phyloP scores from a whole-genome alignment of 2,113 vertebrate species.

The Caloenas nicobarica region DNA sequence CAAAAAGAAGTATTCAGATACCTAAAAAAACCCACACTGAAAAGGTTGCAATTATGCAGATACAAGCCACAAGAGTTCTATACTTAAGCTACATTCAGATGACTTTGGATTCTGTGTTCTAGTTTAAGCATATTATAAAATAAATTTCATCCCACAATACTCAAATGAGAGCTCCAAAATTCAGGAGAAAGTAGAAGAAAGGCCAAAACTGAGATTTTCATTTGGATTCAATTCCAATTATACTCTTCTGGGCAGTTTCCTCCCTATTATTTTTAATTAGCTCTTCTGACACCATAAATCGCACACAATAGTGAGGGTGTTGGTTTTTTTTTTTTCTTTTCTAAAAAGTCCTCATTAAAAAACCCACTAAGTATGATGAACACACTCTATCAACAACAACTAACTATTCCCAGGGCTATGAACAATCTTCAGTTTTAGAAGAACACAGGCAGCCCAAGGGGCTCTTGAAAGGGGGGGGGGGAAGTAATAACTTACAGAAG shows the following conservation, averaged over 20 bases:
- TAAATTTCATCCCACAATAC: neutral
- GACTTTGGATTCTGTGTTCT: neutral
- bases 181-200: neutral
- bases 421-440: neutral
- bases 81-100: neutral
- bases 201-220: neutral
- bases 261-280: constrained; percentile 52
- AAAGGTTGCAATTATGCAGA: neutral
- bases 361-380: neutral
- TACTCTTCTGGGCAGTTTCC: neutral
- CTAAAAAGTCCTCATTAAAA: neutral
- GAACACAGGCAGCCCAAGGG: neutral
- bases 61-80: neutral
- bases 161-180: neutral
- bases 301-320: neutral
- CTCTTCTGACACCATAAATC: constrained; percentile 13
- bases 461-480: no score
- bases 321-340: neutral
- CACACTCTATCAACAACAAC: neutral
- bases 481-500: neutral
- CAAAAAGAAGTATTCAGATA: neutral
- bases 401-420: neutral
- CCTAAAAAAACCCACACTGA: neutral
- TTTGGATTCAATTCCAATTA: constrained; percentile 15
- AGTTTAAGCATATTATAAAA: neutral